Percentiles rank a stretch among this genome's conserved stretches.
These are phyloP conservation scores for Aramus guarauna DNA, from an alignment of 2,113 vertebrate genomes.

Conservation along the genomic window DNA sequence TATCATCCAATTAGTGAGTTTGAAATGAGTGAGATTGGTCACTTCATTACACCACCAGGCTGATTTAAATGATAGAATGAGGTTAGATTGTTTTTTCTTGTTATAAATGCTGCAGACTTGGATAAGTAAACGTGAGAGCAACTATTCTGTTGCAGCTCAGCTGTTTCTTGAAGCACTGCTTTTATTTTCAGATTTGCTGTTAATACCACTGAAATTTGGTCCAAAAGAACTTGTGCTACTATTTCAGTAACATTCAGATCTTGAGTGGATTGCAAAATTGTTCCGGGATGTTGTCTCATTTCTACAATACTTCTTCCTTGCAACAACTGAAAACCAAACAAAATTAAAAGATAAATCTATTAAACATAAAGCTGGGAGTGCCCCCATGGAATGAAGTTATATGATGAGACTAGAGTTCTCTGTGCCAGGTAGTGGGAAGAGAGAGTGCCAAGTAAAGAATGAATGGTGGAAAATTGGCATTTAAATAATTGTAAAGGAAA, in stretches of 20 bases:
- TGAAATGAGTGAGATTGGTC: background rate
- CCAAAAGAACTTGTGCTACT: background rate
- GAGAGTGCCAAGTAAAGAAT: background rate
- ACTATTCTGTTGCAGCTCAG: background rate
- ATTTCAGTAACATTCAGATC: background rate
- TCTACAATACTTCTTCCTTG: background rate
- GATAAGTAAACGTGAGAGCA: background rate
- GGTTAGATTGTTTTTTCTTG: background rate
- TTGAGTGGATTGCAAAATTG: background rate
- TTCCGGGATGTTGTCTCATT: background rate
- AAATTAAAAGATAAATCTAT: background rate
- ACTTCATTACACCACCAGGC: background rate
- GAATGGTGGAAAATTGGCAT: slow-evolving; percentile 23
- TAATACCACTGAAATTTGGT: background rate
- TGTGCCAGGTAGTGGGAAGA: slow-evolving; percentile 1
- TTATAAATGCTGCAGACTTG: background rate
- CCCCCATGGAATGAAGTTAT: background rate
- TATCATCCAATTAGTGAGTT: background rate
- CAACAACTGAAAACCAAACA: background rate
- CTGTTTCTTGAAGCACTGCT: background rate
- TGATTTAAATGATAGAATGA: background rate
- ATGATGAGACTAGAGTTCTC: background rate
- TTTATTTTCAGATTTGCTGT: slow-evolving; percentile 3
- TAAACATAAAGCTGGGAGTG: slow-evolving; percentile 21
- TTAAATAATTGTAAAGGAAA: slow-evolving; percentile 18